phyloP scores from a whole-genome alignment of 2,113 vertebrate species.

The Syngnathus scovelli region DNA sequence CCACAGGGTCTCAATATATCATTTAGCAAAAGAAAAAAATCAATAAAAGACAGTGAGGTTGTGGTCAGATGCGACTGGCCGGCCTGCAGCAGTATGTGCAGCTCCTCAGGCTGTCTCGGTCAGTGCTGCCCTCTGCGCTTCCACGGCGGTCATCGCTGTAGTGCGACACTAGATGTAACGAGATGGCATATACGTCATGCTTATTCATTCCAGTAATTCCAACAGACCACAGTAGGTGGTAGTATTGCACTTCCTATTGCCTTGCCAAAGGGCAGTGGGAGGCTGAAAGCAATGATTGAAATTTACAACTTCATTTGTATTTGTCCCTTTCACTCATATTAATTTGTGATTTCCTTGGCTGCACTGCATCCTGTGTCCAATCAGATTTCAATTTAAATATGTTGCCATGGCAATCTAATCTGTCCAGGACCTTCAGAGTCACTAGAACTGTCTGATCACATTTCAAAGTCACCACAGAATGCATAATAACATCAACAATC shows the following conservation, averaged over 20 bases:
- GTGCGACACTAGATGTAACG: slow-evolving; percentile 61
- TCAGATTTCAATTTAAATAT: neutral
- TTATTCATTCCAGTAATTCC: neutral
- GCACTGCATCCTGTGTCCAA: neutral
- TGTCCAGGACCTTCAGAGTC: neutral
- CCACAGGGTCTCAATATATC: neutral
- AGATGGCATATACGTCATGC: neutral
- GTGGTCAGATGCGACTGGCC: slow-evolving; percentile 72
- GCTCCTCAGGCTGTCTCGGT: slow-evolving; percentile 73
- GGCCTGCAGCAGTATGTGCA: slow-evolving; percentile 78
- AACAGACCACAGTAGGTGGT: neutral
- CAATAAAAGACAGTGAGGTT: slow-evolving; percentile 4
- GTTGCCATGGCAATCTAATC: too few relatives aligned
- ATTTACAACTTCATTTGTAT: neutral
- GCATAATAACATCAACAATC: neutral
- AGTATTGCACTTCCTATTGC: neutral
- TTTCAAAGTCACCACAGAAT: too few relatives aligned
- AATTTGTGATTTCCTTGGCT: neutral
- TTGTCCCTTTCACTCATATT: neutral
- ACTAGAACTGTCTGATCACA: neutral
- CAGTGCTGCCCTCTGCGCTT: slow-evolving; percentile 63
- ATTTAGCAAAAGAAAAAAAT: slow-evolving; percentile 29
- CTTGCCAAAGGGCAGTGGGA: neutral
- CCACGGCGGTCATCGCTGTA: slow-evolving; percentile 68
- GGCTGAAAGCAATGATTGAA: neutral